Evolutionary conservation across 2,113 vertebrate species (phyloP), one percentile per base, ranked within the genome.

Genomic region (Mesembrinibis cayennensis): DNA sequence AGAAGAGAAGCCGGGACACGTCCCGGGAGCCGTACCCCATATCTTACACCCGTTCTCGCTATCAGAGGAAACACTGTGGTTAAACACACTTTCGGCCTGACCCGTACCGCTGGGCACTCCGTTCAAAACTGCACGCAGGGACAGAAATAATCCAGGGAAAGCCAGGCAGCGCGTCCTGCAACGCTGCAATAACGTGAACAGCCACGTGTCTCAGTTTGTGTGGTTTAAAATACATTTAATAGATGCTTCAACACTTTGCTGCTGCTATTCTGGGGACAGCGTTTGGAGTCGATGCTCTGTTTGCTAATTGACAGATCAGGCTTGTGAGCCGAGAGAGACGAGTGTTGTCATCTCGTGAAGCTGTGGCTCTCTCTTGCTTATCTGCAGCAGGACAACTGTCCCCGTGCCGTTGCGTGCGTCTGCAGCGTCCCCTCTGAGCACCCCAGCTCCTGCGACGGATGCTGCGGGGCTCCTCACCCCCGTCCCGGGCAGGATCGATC

Each of bases 21-120:
- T 5, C 40, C 10, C 6, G 6, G 34, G 26, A 42, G 50, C 36
- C 1, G 5, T 3, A 17, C 42, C 17, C 36, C 3, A 0, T 15
- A 9, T 27, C 56, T 44, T 8, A 12, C 38, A 16, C 22, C 38
- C 14, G 0, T 38, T 34, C 36, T 36, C 10, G 7, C 69, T 16
- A 1, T 6, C 70, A 42, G 44, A 40, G 30, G 58, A 40, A n/a
- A 49, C 3, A 1, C 32, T 13, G 78, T 11, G 42, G 30, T 44
- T 49, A 42, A 36, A 55, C n/a, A 36, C 13, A 2, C n/a, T 13
- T 20, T 7, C 6, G 55, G 42, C 42, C 55, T 36, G 70, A 20
- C 18, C 36, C 25, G 5, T 3, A 3, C 20, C 0, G 2, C 38
- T 3, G 20, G 65, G 66, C 26, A 2, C 45, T 11, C 34, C 0